Evolutionary conservation across 35 echinoderm and acorn worm species (phyloP).

Genomic region (Apostichopus californicus): DNA sequence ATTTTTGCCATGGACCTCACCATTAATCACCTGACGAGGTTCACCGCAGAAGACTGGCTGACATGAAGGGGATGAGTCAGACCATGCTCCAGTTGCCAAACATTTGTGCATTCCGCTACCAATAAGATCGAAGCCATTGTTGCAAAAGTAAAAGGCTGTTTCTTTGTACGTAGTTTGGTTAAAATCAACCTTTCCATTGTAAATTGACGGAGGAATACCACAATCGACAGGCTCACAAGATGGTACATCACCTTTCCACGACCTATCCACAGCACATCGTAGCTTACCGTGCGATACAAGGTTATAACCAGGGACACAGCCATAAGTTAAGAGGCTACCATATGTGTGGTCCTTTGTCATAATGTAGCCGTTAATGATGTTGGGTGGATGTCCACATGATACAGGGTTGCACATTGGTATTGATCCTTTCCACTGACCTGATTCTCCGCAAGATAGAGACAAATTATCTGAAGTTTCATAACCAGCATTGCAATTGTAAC

Average conservation of each 20-base stretch:
- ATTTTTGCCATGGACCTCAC: constrained; percentile 31
- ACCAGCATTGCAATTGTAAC: constrained; percentile 27
- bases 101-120: constrained; percentile 42
- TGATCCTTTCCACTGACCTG: constrained; percentile 26
- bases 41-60: constrained; percentile 21
- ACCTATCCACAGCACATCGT: not conserved
- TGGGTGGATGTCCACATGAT: constrained; percentile 8
- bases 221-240: constrained; percentile 20
- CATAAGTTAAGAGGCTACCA: constrained; percentile 43
- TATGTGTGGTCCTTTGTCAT: not conserved
- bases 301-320: constrained; percentile 44
- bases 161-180: constrained; percentile 51
- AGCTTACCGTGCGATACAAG: not conserved
- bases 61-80: not conserved
- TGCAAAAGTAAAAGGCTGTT: constrained; percentile 54
- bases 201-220: not conserved
- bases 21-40: constrained; percentile 20
- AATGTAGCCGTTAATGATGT: not conserved
- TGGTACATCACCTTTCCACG: constrained; percentile 38
- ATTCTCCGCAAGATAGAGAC: not conserved
- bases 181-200: constrained; percentile 13
- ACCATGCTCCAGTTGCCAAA: constrained; percentile 59
- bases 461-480: not conserved
- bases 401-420: not conserved
- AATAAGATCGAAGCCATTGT: constrained; percentile 61